phyloP scores from a whole-genome alignment of 2,797 vertebrate species.

The Phrynocephalus guinanensis region DNA sequence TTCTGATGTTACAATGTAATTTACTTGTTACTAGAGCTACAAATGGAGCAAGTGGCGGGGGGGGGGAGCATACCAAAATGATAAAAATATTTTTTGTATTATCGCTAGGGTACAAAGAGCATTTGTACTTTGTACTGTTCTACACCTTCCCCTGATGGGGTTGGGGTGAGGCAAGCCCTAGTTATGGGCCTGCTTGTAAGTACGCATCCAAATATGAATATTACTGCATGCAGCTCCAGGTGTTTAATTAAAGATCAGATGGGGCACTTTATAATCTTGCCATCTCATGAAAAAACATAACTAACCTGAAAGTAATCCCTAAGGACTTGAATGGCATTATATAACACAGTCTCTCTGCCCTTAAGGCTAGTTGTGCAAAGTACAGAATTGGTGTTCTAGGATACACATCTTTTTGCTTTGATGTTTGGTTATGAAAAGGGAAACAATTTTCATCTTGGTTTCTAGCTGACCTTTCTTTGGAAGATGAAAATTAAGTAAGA shows the following conservation, averaged over 20 bases:
- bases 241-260: constrained; percentile 56
- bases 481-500: not conserved
- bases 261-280: constrained; percentile 20
- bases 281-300: constrained; percentile 31
- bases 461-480: too few relatives aligned
- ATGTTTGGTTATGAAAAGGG: not conserved
- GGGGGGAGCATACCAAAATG: too few relatives aligned
- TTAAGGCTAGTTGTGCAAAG: not conserved
- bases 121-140: too few relatives aligned
- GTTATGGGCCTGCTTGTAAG: too few relatives aligned
- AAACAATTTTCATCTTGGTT: not conserved
- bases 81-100: too few relatives aligned
- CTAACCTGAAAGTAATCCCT: constrained; percentile 44
- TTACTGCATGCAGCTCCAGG: constrained; percentile 44
- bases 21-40: not conserved
- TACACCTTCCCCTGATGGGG: too few relatives aligned
- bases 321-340: not conserved
- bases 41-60: too few relatives aligned
- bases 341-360: not conserved
- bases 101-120: too few relatives aligned
- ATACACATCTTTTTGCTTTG: not conserved
- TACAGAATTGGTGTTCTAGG: not conserved
- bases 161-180: too few relatives aligned
- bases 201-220: not conserved
- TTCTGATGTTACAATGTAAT: not conserved